phyloP scores from a whole-genome alignment of 2,797 vertebrate genomes.

The Leucoraja ocellata region DNA sequence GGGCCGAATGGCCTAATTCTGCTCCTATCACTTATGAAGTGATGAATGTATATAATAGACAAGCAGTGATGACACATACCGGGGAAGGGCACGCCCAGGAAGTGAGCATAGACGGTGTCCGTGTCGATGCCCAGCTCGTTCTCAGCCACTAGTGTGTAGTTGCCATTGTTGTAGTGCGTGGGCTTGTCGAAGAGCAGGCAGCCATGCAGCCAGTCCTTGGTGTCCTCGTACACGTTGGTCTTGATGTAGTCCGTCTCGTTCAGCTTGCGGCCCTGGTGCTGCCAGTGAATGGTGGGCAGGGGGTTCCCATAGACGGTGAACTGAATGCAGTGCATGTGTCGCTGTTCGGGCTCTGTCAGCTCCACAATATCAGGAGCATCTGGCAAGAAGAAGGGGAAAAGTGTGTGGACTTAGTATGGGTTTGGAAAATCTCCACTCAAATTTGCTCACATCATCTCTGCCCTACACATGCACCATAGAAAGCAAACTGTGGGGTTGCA shows the following conservation, averaged over 20 bases:
- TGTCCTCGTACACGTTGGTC: slow-evolving; percentile 78
- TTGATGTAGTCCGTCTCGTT: slow-evolving; percentile 73
- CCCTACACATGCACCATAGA: too few relatives aligned
- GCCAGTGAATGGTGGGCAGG: slow-evolving; percentile 81
- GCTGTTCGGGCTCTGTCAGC: slow-evolving; percentile 79
- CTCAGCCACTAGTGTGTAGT: slow-evolving; percentile 88
- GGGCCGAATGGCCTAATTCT: too few relatives aligned
- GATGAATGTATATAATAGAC: neutral
- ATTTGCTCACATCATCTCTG: too few relatives aligned
- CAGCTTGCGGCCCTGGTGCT: slow-evolving; percentile 73
- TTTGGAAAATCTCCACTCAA: neutral
- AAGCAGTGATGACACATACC: slow-evolving; percentile 46
- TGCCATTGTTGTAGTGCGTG: slow-evolving; percentile 92
- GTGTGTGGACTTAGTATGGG: neutral
- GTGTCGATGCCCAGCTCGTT: slow-evolving; percentile 78
- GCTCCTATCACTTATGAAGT: too few relatives aligned
- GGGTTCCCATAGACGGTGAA: slow-evolving; percentile 89
- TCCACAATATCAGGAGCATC: slow-evolving; percentile 84
- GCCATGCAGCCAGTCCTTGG: slow-evolving; percentile 77
- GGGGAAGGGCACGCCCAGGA: slow-evolving; percentile 74
- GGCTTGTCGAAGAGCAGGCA: slow-evolving; percentile 92
- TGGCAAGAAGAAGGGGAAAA: slow-evolving; percentile 46
- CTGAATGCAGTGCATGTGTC: slow-evolving; percentile 88
- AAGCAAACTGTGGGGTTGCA: too few relatives aligned
- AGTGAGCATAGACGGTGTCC: slow-evolving; percentile 85